phyloP scores from a whole-genome alignment of 2,797 vertebrate genomes.

The Scomberomorus guttatus region DNA sequence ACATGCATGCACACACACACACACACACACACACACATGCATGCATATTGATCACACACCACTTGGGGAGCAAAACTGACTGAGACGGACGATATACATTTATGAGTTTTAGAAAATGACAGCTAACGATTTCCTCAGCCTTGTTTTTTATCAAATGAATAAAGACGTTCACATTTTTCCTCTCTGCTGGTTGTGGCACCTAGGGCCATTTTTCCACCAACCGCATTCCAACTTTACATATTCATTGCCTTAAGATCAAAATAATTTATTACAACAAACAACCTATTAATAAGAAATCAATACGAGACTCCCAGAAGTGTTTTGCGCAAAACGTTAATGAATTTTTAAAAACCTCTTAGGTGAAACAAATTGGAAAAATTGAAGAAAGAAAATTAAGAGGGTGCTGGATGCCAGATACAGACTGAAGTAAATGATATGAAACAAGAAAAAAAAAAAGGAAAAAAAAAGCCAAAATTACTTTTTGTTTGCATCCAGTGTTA shows the following conservation, averaged over 20 bases:
- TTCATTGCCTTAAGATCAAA: slow-evolving; percentile 74
- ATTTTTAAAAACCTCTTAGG: slow-evolving; percentile 78
- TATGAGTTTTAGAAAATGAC: slow-evolving; percentile 51
- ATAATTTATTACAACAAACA: slow-evolving; percentile 83
- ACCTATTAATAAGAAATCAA: slow-evolving; percentile 86
- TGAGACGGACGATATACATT: slow-evolving; percentile 27
- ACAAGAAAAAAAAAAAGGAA: background rate
- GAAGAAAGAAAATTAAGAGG: slow-evolving; percentile 55
- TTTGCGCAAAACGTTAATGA: slow-evolving; percentile 78
- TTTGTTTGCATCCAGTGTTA: slow-evolving; percentile 32
- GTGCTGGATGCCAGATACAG: slow-evolving; percentile 38
- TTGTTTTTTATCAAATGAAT: slow-evolving; percentile 42
- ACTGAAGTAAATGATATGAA: slow-evolving; percentile 42
- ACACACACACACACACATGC: background rate
- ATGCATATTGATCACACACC: slow-evolving; percentile 53
- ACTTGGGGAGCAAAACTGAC: slow-evolving; percentile 26
- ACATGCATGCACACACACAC: slow-evolving; percentile 1
- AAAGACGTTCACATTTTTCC: slow-evolving; percentile 59
- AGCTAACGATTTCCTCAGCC: slow-evolving; percentile 43
- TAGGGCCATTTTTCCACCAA: slow-evolving; percentile 35
- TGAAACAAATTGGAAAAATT: slow-evolving; percentile 78
- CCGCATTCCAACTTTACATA: slow-evolving; percentile 64
- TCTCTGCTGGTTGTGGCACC: slow-evolving; percentile 50
- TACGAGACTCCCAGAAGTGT: slow-evolving; percentile 77
- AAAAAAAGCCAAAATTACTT: slow-evolving; percentile 5